These are phyloP conservation scores for Peromyscus leucopus DNA, from an alignment of 2,113 vertebrate genomes.

Conservation along the genomic window DNA sequence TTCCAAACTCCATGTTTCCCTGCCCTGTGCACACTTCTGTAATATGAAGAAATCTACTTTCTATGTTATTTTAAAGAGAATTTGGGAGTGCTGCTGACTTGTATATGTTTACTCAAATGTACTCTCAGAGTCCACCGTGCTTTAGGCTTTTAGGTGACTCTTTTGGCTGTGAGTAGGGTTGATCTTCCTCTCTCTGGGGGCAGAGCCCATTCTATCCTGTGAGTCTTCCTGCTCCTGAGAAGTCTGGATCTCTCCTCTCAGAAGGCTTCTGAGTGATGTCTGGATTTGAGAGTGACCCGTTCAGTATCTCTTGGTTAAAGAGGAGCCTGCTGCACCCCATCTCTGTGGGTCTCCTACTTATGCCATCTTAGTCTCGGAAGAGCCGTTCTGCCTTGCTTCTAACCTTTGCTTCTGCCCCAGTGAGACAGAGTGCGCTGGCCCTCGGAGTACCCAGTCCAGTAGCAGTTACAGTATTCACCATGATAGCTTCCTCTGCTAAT, in stretches of 20 bases:
- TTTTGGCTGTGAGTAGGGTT: not conserved
- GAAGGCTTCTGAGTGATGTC: not conserved
- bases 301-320: not conserved
- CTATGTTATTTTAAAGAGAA: not conserved
- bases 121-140: not conserved
- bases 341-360: not conserved
- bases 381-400: not conserved
- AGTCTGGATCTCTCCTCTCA: not conserved
- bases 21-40: not conserved
- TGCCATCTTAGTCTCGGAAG: not conserved
- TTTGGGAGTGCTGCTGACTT: not conserved
- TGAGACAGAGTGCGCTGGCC: not conserved
- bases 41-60: not conserved
- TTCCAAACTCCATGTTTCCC: not conserved
- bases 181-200: not conserved
- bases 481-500: not conserved
- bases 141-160: not conserved
- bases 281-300: not conserved
- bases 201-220: not conserved
- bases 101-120: not conserved
- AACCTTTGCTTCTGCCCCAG: not conserved
- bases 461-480: not conserved
- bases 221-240: not conserved
- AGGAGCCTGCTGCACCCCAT: accelerated
- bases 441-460: not conserved